Evolutionary conservation across 2,888 invertebrate genomes (phyloP).

Genomic region (Tiphia femorata): DNA sequence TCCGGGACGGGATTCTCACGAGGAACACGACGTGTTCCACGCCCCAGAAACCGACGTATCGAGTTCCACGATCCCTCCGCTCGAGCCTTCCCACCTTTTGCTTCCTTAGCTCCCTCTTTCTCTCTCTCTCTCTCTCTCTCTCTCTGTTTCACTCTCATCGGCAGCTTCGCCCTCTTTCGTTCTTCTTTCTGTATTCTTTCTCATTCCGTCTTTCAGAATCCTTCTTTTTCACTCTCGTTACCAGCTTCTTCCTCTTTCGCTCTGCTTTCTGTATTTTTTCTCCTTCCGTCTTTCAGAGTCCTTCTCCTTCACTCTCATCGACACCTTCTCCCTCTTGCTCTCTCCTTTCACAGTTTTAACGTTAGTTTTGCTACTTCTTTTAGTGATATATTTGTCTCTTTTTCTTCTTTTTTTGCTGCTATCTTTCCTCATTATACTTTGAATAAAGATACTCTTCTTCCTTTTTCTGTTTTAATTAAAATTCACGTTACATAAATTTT

Average conservation of each 20-base stretch:
- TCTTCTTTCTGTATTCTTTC: background rate
- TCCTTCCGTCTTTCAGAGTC: background rate
- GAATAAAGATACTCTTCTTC: too few species aligned
- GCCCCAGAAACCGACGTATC: slow-evolving; percentile 46
- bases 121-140: background rate
- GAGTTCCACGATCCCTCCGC: slow-evolving; percentile 41
- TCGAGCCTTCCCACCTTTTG: slow-evolving; percentile 1
- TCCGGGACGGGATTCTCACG: slow-evolving; percentile 41
- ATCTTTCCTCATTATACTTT: too few species aligned
- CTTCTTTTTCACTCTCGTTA: too few species aligned
- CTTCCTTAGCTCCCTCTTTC: background rate
- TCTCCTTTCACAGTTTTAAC: too few species aligned
- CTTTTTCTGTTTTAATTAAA: too few species aligned
- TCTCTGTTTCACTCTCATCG: background rate
- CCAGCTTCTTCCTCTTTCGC: too few species aligned
- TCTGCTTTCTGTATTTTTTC: background rate
- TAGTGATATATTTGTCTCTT: too few species aligned
- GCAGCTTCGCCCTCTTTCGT: background rate
- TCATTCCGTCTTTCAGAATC: background rate
- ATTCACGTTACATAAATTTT: too few species aligned
- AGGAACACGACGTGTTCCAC: slow-evolving; percentile 39
- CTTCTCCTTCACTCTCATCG: background rate
- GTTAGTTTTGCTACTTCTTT: too few species aligned
- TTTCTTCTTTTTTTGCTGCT: too few species aligned
- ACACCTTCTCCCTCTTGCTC: background rate